Evolutionary conservation across 2,797 vertebrate genomes (phyloP).

Genomic region (Pseudochromis fuscus): DNA sequence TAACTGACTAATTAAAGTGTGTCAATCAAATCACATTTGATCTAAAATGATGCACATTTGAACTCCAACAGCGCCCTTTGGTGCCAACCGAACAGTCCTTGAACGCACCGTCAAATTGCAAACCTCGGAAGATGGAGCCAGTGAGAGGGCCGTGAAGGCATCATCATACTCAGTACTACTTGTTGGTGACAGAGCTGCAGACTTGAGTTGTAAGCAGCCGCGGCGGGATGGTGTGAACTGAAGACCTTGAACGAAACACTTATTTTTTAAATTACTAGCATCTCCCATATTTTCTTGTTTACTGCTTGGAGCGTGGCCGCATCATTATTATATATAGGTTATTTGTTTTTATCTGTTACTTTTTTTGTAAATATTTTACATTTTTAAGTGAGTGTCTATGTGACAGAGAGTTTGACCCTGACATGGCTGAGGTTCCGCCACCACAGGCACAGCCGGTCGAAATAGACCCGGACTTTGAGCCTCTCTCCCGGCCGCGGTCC

Average conservation of each 20-base stretch:
- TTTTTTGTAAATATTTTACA: not conserved
- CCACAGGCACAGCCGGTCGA: constrained; percentile 86
- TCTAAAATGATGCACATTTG: not conserved
- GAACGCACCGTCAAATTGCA: constrained; percentile 16
- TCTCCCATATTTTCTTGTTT: not conserved
- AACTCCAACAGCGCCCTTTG: not conserved
- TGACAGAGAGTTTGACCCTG: constrained; percentile 38
- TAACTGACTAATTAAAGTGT: not conserved
- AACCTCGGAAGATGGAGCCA: constrained; percentile 30
- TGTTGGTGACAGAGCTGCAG: constrained; percentile 74
- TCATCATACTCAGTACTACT: constrained; percentile 37
- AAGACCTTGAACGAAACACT: constrained; percentile 6
- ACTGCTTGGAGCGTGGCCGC: not conserved
- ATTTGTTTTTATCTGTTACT: not conserved
- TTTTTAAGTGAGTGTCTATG: constrained; percentile 33
- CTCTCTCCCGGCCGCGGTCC: constrained; percentile 92
- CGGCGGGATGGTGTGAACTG: constrained; percentile 62
- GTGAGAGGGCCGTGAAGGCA: constrained; percentile 68
- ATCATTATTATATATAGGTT: not conserved
- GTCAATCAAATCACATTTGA: no score
- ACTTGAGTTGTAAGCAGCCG: constrained; percentile 37
- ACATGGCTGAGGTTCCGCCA: constrained; percentile 88
- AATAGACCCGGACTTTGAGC: constrained; percentile 96
- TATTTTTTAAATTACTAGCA: not conserved
- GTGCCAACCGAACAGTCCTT: not conserved